A percentile compares a stretch with the other conserved stretches of the same genome.
Evolutionary conservation across 2,113 vertebrate species (phyloP).

Genomic region (Ceratotherium simum): DNA sequence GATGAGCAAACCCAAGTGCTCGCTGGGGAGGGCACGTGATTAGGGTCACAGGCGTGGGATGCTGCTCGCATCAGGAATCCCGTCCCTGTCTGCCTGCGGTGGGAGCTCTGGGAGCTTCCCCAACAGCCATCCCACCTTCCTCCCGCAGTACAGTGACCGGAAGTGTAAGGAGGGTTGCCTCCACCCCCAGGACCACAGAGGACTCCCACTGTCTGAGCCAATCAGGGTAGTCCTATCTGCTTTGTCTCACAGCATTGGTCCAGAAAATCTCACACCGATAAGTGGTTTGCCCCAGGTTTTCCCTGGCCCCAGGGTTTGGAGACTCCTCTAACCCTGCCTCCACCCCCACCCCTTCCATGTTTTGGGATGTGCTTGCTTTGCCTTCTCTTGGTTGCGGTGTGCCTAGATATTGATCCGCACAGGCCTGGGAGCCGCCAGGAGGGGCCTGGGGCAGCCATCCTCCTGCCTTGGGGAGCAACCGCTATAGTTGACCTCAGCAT

Average conservation of each 20-base stretch:
- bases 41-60: neutral
- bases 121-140: neutral
- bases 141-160: neutral
- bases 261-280: neutral
- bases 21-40: fast-evolving
- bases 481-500: neutral
- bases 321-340: neutral
- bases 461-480: neutral
- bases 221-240: neutral
- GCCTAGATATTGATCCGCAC: neutral
- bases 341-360: fast-evolving
- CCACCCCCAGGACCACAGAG: neutral
- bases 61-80: too few relatives aligned
- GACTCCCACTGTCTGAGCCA: neutral
- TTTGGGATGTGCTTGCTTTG: neutral
- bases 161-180: neutral
- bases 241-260: neutral
- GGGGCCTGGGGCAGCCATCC: neutral
- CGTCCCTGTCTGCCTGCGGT: neutral
- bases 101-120: neutral
- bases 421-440: neutral
- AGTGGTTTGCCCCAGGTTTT: neutral
- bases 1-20: neutral
- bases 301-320: neutral
- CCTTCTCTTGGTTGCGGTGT: neutral